These are phyloP conservation scores for Toxotes chatareus DNA, from an alignment of 2,113 vertebrate genomes.

Conservation along the genomic window DNA sequence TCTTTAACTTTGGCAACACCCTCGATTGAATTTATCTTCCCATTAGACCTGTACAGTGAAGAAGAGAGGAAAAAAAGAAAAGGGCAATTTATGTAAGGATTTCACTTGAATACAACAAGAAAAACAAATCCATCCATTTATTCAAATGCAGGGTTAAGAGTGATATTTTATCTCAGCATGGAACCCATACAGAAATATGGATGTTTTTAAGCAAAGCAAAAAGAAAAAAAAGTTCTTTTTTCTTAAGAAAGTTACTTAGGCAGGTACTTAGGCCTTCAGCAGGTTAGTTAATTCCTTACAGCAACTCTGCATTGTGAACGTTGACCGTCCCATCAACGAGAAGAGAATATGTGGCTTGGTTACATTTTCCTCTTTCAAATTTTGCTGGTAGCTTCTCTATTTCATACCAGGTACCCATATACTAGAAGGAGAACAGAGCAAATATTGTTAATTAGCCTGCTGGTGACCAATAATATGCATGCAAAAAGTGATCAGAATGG, in stretches of 20 bases:
- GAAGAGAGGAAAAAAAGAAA: background rate
- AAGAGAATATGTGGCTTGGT: slow-evolving; percentile 61
- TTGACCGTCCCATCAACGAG: slow-evolving; percentile 56
- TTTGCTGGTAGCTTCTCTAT: slow-evolving; percentile 67
- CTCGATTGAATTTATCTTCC: slow-evolving; percentile 54
- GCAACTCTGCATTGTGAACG: slow-evolving; percentile 53
- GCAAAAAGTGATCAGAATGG: background rate
- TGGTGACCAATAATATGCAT: background rate
- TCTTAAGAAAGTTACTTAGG: background rate
- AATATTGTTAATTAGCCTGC: background rate
- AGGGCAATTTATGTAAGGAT: too few relatives aligned
- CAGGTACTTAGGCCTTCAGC: background rate
- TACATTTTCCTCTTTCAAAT: slow-evolving; percentile 66
- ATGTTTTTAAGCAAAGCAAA: too few relatives aligned
- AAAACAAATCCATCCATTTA: too few relatives aligned
- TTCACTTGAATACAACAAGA: too few relatives aligned
- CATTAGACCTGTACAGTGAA: slow-evolving; percentile 47
- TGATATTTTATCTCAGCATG: too few relatives aligned
- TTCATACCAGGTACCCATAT: slow-evolving; percentile 76
- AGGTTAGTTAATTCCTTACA: slow-evolving; percentile 53
- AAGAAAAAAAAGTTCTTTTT: too few relatives aligned
- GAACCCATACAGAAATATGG: too few relatives aligned
- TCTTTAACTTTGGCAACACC: slow-evolving; percentile 61
- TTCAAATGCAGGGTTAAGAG: background rate
- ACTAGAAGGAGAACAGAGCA: slow-evolving; percentile 36